Conservation (phyloP, 2,888 invertebrate species). For the Catocala sponsa region DNA sequence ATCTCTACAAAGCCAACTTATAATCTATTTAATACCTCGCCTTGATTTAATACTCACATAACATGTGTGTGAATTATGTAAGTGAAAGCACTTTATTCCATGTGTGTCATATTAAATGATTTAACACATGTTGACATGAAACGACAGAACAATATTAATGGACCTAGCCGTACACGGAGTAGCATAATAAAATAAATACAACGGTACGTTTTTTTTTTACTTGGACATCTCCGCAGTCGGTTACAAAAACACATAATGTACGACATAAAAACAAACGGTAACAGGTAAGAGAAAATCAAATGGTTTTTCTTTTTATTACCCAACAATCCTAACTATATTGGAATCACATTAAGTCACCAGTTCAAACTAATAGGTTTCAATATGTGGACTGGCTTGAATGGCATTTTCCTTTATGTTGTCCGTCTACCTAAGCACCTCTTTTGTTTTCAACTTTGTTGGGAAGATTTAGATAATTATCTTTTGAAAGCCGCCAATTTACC, state of each 20-base stretch:
- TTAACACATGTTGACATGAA: conserved; percentile 28
- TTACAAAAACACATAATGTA: conserved; percentile 5
- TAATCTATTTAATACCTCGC: conserved; percentile 17
- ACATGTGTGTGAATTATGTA: conserved; percentile 18
- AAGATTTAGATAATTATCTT: no score
- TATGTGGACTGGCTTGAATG: no score
- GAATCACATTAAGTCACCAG: neutral
- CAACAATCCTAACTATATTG: neutral
- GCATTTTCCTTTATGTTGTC: no score
- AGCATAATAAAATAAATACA: conserved; percentile 18
- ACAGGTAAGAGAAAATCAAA: conserved; percentile 1
- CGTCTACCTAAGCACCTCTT: no score
- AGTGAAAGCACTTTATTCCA: conserved; percentile 21
- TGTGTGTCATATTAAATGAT: conserved; percentile 20
- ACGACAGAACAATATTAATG: conserved; percentile 31
- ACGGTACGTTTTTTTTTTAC: conserved; percentile 1
- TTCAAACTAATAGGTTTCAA: neutral
- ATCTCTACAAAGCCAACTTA: conserved; percentile 16
- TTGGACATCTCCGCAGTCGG: neutral
- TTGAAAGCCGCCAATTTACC: no score
- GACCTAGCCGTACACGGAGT: conserved; percentile 10
- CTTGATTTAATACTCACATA: conserved; percentile 11
- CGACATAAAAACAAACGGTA: neutral
- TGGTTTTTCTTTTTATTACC: neutral
- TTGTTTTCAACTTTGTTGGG: no score